phyloP scores from a whole-genome alignment of 2,797 vertebrate genomes.

The Jordanella pulchra region DNA sequence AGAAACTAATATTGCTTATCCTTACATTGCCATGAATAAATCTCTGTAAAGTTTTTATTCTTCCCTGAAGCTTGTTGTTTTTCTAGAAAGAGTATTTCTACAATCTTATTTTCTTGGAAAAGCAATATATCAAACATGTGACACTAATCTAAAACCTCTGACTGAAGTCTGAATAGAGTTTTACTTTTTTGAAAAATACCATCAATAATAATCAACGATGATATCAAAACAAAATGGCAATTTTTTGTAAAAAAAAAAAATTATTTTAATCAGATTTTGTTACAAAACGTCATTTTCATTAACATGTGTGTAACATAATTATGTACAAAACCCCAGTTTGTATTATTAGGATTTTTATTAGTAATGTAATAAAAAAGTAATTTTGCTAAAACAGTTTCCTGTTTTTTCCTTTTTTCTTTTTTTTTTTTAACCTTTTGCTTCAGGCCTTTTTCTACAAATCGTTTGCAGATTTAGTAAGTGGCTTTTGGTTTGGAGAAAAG shows the following conservation, averaged over 20 bases:
- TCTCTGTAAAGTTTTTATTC: not conserved
- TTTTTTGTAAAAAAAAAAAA: not conserved
- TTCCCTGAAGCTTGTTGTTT: not conserved
- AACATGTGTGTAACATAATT: not conserved
- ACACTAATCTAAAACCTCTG: not conserved
- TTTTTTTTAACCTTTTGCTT: not conserved
- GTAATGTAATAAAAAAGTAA: not conserved
- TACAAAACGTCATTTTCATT: not conserved
- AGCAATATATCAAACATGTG: not conserved
- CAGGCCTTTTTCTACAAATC: not conserved
- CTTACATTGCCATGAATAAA: not conserved
- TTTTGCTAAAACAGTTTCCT: not conserved
- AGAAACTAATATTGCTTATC: not conserved
- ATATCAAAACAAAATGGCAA: no score
- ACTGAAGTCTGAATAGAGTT: not conserved
- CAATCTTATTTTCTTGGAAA: not conserved
- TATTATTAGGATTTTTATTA: not conserved
- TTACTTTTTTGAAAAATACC: not conserved
- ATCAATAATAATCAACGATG: not conserved
- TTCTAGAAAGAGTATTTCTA: not conserved
- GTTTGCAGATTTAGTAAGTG: not conserved
- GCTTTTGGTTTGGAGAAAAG: constrained; percentile 4
- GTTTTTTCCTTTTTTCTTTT: not conserved
- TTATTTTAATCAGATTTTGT: not conserved
- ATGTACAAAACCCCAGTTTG: no score